A percentile compares a stretch with the other conserved stretches of the same genome.
Conservation (phyloP, 2,888 invertebrate species). For the Drosophila setosimentum region DNA sequence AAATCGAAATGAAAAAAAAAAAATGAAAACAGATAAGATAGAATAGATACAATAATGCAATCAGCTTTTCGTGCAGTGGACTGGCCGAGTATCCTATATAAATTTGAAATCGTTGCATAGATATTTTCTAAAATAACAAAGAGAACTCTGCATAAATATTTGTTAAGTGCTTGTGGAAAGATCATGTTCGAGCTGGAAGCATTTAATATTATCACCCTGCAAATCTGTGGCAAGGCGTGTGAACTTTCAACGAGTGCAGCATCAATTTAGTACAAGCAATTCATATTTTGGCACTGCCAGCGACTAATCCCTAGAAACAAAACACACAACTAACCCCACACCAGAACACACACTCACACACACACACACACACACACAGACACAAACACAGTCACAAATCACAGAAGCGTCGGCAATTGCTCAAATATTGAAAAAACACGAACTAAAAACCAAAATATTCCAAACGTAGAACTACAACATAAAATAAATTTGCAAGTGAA, state of each 20-base stretch:
- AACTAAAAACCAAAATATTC: constrained; percentile 39
- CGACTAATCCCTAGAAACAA: constrained; percentile 59
- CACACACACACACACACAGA: constrained; percentile 22
- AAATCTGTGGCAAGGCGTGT: constrained; percentile 42
- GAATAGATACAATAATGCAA: no score
- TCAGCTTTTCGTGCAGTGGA: no score
- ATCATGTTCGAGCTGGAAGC: neutral
- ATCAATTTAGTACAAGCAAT: constrained; percentile 59
- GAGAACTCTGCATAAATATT: neutral
- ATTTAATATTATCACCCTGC: constrained; percentile 11
- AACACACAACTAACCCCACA: constrained; percentile 15
- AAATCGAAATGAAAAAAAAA: no score
- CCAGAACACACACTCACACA: constrained; percentile 13
- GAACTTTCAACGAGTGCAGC: constrained; percentile 44
- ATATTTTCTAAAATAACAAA: neutral
- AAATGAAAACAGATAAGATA: no score
- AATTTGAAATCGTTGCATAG: neutral
- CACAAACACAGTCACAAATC: constrained; percentile 39
- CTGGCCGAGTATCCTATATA: no score
- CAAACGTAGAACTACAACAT: constrained; percentile 33
- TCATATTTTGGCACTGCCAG: constrained; percentile 64
- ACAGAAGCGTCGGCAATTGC: constrained; percentile 52
- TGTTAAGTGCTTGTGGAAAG: neutral
- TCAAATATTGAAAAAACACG: constrained; percentile 64
- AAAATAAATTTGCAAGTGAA: constrained; percentile 54